Percentiles rank a stretch among this genome's conserved stretches.
These are phyloP conservation scores for Microdon myrmicae DNA, from an alignment of 2,888 invertebrate species.

Conservation along the genomic window DNA sequence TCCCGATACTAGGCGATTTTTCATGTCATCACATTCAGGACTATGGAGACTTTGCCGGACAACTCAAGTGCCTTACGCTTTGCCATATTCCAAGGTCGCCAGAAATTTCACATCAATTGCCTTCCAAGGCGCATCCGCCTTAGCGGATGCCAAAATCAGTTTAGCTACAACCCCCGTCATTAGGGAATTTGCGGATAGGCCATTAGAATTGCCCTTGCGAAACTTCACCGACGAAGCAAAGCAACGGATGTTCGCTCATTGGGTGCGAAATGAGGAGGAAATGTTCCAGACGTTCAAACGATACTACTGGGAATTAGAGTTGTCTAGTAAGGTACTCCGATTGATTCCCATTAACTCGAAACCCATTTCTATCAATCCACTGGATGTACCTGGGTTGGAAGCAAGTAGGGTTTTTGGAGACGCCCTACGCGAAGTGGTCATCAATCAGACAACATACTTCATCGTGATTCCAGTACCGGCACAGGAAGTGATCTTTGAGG, in stretches of 20 bases:
- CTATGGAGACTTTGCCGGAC: slow-evolving; percentile 71
- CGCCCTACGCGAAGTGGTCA: slow-evolving; percentile 58
- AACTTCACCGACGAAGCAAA: slow-evolving; percentile 60
- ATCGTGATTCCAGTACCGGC: slow-evolving; percentile 64
- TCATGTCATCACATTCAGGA: slow-evolving; percentile 76
- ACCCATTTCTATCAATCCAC: slow-evolving; percentile 60
- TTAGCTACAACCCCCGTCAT: slow-evolving; percentile 59
- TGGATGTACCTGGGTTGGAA: slow-evolving; percentile 57
- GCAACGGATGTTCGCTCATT: slow-evolving; percentile 63
- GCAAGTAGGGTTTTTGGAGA: slow-evolving; percentile 57
- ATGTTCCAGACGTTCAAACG: slow-evolving; percentile 60
- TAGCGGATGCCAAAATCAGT: slow-evolving; percentile 60
- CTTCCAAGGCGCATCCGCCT: slow-evolving; percentile 56
- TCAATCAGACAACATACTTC: slow-evolving; percentile 61
- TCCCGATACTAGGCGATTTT: slow-evolving; percentile 70
- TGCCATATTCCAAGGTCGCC: slow-evolving; percentile 70
- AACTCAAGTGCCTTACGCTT: slow-evolving; percentile 63
- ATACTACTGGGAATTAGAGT: slow-evolving; percentile 59
- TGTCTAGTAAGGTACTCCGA: slow-evolving; percentile 53
- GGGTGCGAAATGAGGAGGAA: slow-evolving; percentile 61
- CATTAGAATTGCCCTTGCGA: slow-evolving; percentile 53
- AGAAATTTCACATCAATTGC: slow-evolving; percentile 69
- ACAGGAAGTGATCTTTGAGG: slow-evolving; percentile 60
- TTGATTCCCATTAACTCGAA: slow-evolving; percentile 56
- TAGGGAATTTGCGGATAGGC: slow-evolving; percentile 55